These are phyloP conservation scores for Schizaphis graminum DNA, from an alignment of 2,888 invertebrate genomes.

Conservation along the genomic window DNA sequence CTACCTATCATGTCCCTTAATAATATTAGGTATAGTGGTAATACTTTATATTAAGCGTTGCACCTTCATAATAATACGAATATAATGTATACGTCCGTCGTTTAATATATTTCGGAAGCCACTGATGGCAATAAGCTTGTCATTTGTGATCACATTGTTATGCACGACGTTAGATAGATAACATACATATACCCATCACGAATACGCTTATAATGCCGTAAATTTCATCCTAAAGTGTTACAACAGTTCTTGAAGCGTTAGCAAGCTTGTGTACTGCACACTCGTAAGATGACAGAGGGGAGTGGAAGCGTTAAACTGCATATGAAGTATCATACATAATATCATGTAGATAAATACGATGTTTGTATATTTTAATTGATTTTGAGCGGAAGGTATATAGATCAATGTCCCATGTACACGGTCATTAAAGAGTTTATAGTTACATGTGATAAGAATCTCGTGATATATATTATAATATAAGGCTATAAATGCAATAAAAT, in stretches of 20 bases:
- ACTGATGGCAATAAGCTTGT: background rate
- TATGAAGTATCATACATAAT: background rate
- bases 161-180: background rate
- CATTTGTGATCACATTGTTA: background rate
- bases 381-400: accelerated
- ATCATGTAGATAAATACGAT: background rate
- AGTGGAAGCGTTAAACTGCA: background rate
- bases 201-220: background rate
- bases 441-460: background rate
- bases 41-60: background rate
- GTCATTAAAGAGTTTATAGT: background rate
- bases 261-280: background rate
- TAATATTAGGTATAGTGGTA: background rate
- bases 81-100: background rate
- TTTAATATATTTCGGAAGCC: background rate
- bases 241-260: background rate
- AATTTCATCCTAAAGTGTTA: background rate
- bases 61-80: background rate
- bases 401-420: no score
- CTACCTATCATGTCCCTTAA: background rate
- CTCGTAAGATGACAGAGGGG: background rate
- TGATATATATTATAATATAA: background rate
- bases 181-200: background rate
- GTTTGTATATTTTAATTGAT: background rate
- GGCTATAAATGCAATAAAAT: background rate